phyloP scores from a whole-genome alignment of 2,888 invertebrate species.

The Lydus trimaculatus region DNA sequence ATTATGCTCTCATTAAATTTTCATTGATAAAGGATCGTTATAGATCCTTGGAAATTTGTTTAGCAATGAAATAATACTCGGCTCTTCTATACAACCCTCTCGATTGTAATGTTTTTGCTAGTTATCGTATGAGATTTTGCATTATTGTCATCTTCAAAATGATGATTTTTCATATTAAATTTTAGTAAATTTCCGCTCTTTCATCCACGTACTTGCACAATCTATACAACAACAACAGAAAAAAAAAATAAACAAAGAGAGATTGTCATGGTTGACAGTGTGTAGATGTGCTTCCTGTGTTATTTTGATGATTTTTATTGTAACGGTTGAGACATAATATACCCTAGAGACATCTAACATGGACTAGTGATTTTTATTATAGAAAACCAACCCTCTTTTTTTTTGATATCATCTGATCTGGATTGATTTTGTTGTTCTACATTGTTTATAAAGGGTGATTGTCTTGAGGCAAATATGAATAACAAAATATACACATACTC shows the following conservation, averaged over 20 bases:
- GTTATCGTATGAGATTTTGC: no score
- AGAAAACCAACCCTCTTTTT: background rate
- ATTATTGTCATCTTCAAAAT: background rate
- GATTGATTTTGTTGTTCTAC: background rate
- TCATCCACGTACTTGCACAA: background rate
- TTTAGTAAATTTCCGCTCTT: background rate
- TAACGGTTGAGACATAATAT: slow-evolving; percentile 33
- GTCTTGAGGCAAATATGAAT: background rate
- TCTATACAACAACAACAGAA: no score
- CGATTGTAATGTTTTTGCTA: no score
- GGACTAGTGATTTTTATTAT: slow-evolving; percentile 42
- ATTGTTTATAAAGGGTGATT: background rate
- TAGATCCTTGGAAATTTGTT: no score
- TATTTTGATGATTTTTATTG: slow-evolving; percentile 23
- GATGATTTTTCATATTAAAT: background rate
- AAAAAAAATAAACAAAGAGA: background rate
- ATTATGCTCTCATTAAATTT: no score
- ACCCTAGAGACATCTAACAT: slow-evolving; percentile 40
- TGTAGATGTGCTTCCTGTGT: slow-evolving; percentile 20
- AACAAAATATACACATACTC: no score
- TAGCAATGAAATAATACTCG: no score
- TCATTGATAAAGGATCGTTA: no score
- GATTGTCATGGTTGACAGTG: slow-evolving; percentile 12
- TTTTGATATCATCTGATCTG: background rate
- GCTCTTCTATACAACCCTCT: no score